Conservation (phyloP, 2,113 vertebrate species). For the Channa maculata region DNA sequence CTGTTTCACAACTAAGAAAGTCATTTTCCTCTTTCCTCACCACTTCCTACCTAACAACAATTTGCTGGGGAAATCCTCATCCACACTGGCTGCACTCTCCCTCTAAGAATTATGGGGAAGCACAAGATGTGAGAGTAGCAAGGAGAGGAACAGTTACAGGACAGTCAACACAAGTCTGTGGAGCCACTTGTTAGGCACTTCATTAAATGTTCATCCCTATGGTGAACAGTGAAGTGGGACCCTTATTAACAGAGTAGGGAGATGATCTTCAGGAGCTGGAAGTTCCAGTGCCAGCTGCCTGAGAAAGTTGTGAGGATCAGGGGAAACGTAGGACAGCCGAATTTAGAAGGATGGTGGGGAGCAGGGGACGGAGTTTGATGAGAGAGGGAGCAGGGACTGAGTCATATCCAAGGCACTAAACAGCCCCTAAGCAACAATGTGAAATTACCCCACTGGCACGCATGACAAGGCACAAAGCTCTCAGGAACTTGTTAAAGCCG, state of each 20-base stretch:
- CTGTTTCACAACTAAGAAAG: constrained; percentile 55
- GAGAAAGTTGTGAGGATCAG: constrained; percentile 39
- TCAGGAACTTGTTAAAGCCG: constrained; percentile 96
- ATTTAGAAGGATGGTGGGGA: constrained; percentile 30
- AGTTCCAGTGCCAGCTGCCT: constrained; percentile 88
- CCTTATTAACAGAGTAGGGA: constrained; percentile 96
- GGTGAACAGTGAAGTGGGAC: constrained; percentile 87
- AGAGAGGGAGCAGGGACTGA: constrained; percentile 61
- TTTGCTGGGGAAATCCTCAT: constrained; percentile 87
- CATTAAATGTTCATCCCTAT: constrained; percentile 95
- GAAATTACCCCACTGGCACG: constrained; percentile 91
- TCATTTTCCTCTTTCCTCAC: constrained; percentile 62
- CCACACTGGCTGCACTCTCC: constrained; percentile 81
- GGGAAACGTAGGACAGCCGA: constrained; percentile 33
- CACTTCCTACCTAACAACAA: constrained; percentile 80
- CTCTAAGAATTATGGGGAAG: constrained; percentile 53
- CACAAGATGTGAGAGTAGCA: constrained; percentile 51
- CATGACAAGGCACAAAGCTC: constrained; percentile 90
- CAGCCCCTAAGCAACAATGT: constrained; percentile 69
- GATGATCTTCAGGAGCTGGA: constrained; percentile 93
- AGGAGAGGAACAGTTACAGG: constrained; percentile 78
- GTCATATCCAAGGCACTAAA: constrained; percentile 73
- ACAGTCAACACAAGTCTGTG: constrained; percentile 84
- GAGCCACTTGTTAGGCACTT: constrained; percentile 93
- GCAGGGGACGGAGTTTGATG: constrained; percentile 52